These are phyloP conservation scores for Aethina tumida DNA, from an alignment of 1,140 invertebrate species.

Conservation along the genomic window DNA sequence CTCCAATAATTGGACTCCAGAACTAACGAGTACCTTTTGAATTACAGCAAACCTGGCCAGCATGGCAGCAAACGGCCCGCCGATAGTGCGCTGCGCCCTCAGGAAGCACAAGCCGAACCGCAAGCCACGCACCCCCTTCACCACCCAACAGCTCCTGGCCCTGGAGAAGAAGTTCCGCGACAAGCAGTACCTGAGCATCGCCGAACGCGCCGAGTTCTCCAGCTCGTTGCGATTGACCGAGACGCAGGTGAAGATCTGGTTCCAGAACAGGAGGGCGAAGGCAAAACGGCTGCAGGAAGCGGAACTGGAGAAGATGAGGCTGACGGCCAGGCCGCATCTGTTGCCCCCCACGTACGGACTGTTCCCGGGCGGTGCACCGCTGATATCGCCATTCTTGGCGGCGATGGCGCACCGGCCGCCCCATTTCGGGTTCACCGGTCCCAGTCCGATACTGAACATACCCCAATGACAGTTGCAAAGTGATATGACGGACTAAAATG, in stretches of 20 bases:
- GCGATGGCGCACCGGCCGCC: conserved; percentile 34
- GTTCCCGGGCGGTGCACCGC: conserved; percentile 25
- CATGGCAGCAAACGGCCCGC: conserved; percentile 23
- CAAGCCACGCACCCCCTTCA: conserved; percentile 95
- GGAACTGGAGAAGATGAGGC: conserved; percentile 72
- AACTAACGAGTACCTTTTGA: no score
- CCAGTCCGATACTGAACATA: conserved; percentile 23
- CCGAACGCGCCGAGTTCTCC: conserved; percentile 94
- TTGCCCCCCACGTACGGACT: conserved; percentile 30
- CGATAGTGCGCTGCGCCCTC: conserved; percentile 33
- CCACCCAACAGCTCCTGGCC: conserved; percentile 86
- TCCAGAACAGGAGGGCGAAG: conserved; percentile 92
- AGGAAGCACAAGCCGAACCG: conserved; percentile 76
- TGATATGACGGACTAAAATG: background rate
- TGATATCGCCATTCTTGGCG: conserved; percentile 32
- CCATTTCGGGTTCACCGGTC: conserved; percentile 26
- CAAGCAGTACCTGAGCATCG: conserved; percentile 94
- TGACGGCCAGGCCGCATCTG: conserved; percentile 31
- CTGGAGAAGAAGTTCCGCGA: conserved; percentile 93
- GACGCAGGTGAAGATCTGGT: conserved; percentile 97
- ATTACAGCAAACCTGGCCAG: conserved; percentile 26
- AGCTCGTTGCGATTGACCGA: conserved; percentile 88
- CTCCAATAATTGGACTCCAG: no score
- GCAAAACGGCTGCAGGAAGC: conserved; percentile 91
- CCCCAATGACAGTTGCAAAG: conserved; percentile 22